These are phyloP conservation scores for Arizona elegans DNA, from an alignment of 2,113 vertebrate species.

Conservation along the genomic window DNA sequence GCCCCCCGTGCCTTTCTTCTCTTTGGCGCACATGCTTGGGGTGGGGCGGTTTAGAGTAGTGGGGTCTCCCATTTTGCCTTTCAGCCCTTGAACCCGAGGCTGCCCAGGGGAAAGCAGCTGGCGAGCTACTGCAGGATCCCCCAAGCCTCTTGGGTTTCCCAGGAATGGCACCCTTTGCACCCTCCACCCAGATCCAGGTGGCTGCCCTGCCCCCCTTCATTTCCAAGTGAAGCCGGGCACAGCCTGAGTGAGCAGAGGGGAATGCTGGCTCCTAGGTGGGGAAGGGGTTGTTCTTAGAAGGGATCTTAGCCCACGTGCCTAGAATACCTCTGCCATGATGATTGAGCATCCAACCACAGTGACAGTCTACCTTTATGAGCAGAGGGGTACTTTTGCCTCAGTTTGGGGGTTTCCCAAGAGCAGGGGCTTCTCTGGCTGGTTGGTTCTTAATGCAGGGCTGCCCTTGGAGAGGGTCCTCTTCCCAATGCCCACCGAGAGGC, in stretches of 20 bases:
- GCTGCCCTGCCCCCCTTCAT: neutral
- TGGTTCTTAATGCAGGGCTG: neutral
- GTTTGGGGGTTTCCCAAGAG: neutral
- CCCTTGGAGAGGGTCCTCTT: neutral
- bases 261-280: neutral
- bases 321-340: neutral
- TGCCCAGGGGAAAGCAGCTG: too few relatives aligned
- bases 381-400: neutral
- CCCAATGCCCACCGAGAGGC: neutral
- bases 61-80: neutral
- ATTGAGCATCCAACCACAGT: neutral
- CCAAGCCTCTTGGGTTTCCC: too few relatives aligned
- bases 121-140: accelerated
- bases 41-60: too few relatives aligned
- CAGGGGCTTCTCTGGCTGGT: neutral
- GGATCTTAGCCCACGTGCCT: accelerated
- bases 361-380: neutral
- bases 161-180: too few relatives aligned
- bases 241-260: neutral
- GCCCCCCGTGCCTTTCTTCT: neutral
- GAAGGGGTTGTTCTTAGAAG: neutral
- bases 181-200: neutral
- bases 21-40: accelerated
- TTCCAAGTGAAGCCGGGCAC: neutral
- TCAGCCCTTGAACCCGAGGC: neutral